phyloP scores from a whole-genome alignment of 2,888 invertebrate genomes.

The Psococerastis gibbosa region DNA sequence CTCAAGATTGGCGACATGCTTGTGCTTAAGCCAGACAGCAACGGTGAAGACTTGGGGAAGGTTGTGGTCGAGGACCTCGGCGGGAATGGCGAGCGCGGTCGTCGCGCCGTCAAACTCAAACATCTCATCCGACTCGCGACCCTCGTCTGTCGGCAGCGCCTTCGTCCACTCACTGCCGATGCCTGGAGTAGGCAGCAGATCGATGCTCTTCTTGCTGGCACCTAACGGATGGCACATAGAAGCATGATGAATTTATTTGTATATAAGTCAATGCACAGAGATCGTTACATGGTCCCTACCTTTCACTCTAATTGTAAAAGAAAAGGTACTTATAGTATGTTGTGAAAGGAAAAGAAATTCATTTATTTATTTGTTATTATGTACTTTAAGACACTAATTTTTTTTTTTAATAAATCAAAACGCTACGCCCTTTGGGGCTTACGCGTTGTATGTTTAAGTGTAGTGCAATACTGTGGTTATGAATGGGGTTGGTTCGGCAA shows the following conservation, averaged over 20 bases:
- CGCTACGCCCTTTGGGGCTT: no score
- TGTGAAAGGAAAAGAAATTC: neutral
- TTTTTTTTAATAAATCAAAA: neutral
- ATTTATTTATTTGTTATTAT: constrained; percentile 1
- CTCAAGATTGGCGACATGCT: constrained; percentile 48
- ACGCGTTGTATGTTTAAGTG: no score
- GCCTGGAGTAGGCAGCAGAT: constrained; percentile 68
- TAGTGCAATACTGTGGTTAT: no score
- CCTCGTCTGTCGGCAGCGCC: constrained; percentile 38
- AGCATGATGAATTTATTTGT: constrained; percentile 1
- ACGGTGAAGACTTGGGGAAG: constrained; percentile 72
- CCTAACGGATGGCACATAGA: constrained; percentile 27
- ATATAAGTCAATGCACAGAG: no score
- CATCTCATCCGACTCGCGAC: constrained; percentile 67
- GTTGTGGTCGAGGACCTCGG: constrained; percentile 51
- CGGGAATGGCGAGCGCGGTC: constrained; percentile 71
- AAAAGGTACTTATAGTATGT: no score
- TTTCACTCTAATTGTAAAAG: neutral
- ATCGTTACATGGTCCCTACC: no score
- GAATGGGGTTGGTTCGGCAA: no score
- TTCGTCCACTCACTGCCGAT: constrained; percentile 46
- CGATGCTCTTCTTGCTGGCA: constrained; percentile 62
- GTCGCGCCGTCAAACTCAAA: constrained; percentile 88
- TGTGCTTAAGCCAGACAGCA: constrained; percentile 90
- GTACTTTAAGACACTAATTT: neutral